Conservation (phyloP, 2,888 invertebrate species). For the Thereva unica region DNA sequence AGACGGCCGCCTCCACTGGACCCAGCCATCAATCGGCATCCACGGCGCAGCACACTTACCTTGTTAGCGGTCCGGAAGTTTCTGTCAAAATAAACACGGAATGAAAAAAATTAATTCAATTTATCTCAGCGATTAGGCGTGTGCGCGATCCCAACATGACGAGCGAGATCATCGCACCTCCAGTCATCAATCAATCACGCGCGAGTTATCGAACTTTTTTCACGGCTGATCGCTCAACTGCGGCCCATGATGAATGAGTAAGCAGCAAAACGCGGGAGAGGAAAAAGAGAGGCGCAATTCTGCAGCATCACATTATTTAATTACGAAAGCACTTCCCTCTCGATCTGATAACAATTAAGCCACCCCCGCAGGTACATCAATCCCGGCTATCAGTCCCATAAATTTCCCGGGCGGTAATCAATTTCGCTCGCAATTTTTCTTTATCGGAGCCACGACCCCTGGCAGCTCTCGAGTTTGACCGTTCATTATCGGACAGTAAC, state of each 20-base stretch:
- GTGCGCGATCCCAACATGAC: constrained; percentile 25
- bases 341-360: neutral
- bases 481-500: constrained; percentile 20
- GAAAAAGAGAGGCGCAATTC: too few species aligned
- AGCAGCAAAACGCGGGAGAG: too few species aligned
- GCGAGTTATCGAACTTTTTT: too few species aligned
- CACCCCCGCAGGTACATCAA: constrained; percentile 5
- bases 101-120: constrained; percentile 20
- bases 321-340: too few species aligned
- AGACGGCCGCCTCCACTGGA: too few species aligned
- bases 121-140: constrained; percentile 29
- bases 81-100: constrained; percentile 6
- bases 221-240: too few species aligned
- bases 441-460: constrained; percentile 16
- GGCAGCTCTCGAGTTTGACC: neutral
- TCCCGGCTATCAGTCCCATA: constrained; percentile 28
- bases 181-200: constrained; percentile 20
- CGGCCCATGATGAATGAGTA: constrained; percentile 13
- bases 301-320: too few species aligned
- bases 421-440: constrained; percentile 30
- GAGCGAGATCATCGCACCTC: constrained; percentile 16
- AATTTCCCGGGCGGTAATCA: constrained; percentile 22
- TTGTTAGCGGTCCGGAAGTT: constrained; percentile 7
- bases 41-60: too few species aligned
- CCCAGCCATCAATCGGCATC: too few species aligned